Evolutionary conservation across 2,888 invertebrate species (phyloP).

Genomic region (Euspilapteryx auroguttella): DNA sequence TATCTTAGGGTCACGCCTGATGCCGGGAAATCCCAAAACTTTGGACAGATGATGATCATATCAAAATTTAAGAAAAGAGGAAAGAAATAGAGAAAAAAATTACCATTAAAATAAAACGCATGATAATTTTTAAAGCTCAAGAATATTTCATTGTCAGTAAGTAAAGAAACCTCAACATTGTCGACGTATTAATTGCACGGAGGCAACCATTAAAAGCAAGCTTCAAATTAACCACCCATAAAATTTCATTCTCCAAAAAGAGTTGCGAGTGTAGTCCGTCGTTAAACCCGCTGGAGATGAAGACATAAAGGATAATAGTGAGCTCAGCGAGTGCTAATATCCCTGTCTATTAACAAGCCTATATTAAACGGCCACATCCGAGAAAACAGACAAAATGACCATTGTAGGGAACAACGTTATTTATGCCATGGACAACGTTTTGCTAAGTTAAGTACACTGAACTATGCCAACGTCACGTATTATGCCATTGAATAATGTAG

Average conservation of each 20-base stretch:
- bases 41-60: no score
- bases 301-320: conserved; percentile 29
- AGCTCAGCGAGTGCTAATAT: conserved; percentile 31
- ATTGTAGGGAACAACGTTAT: conserved; percentile 23
- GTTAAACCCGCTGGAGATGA: conserved; percentile 26
- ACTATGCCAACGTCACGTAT: conserved; percentile 21
- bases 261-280: conserved; percentile 10
- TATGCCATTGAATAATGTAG: no score
- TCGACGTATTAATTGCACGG: neutral
- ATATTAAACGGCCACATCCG: conserved; percentile 23
- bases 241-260: conserved; percentile 11
- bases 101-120: neutral
- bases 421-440: conserved; percentile 21
- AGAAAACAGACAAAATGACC: conserved; percentile 24
- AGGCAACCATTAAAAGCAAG: neutral
- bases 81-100: neutral
- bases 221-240: conserved; percentile 8
- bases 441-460: conserved; percentile 10
- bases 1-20: no score
- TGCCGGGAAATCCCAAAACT: no score
- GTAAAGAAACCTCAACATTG: neutral
- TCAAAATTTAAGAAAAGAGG: no score
- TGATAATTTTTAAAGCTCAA: no score
- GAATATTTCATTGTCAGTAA: no score
- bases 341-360: conserved; percentile 29